Conservation (phyloP, 2,888 invertebrate species). For the Pseudococcus jackbeardsleyi region DNA sequence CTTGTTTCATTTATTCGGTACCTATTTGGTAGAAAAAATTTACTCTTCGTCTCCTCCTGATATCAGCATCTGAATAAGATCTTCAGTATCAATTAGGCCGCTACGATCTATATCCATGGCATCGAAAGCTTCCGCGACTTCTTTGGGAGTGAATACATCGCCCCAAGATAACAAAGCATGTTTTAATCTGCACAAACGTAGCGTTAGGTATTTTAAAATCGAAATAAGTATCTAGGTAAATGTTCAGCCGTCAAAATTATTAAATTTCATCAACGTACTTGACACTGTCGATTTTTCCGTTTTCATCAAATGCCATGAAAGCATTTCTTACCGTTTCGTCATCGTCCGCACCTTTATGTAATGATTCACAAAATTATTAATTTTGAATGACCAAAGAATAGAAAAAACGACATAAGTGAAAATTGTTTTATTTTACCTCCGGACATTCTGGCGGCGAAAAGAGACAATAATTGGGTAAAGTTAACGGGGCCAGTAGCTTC, state of each 20-base stretch:
- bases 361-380: background rate
- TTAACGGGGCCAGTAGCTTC: slow-evolving; percentile 93
- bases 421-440: slow-evolving; percentile 73
- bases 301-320: slow-evolving; percentile 92
- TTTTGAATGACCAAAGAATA: background rate
- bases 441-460: slow-evolving; percentile 93
- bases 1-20: background rate
- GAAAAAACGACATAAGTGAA: background rate
- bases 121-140: slow-evolving; percentile 93
- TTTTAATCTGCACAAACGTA: slow-evolving; percentile 77
- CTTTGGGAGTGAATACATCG: slow-evolving; percentile 89
- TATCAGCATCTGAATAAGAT: slow-evolving; percentile 89
- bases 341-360: slow-evolving; percentile 80
- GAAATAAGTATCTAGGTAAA: background rate
- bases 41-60: slow-evolving; percentile 85
- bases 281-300: slow-evolving; percentile 90
- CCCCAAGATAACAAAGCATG: slow-evolving; percentile 94
- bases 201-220: too few relatives aligned
- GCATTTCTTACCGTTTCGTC: slow-evolving; percentile 93
- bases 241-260: background rate
- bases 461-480: slow-evolving; percentile 92
- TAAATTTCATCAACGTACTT: slow-evolving; percentile 72
- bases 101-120: slow-evolving; percentile 90
- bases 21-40: background rate
- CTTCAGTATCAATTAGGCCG: slow-evolving; percentile 89